Conservation (phyloP, 2,797 vertebrate genomes). For the Ctenopoma multispine region DNA sequence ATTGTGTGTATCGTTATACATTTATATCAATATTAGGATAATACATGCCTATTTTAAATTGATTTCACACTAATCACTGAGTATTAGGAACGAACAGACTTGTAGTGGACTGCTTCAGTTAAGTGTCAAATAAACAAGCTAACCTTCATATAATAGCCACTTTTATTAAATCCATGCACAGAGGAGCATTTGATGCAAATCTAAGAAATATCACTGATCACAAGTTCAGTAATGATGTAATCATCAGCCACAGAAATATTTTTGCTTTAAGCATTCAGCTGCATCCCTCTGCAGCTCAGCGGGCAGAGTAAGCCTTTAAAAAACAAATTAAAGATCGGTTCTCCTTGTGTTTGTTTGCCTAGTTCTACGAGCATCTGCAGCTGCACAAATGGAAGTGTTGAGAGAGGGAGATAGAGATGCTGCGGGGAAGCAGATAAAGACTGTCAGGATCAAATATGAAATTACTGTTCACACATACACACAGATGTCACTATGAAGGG, state of each 20-base stretch:
- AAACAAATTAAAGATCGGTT: conserved; percentile 8
- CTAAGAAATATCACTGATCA: not conserved
- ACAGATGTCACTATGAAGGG: conserved; percentile 54
- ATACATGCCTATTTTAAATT: not conserved
- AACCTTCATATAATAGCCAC: not conserved
- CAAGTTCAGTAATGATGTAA: not conserved
- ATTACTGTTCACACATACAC: conserved; percentile 20
- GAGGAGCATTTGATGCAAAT: not conserved
- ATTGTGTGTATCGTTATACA: not conserved
- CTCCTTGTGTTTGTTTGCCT: conserved; percentile 39
- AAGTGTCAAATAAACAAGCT: not conserved
- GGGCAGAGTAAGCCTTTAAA: conserved; percentile 11
- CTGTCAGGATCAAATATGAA: conserved; percentile 32
- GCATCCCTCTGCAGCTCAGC: conserved; percentile 31
- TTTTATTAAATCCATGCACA: not conserved
- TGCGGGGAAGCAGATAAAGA: conserved; percentile 22
- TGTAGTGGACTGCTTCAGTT: not conserved
- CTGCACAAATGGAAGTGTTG: conserved; percentile 47
- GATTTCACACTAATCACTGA: too few relatives aligned
- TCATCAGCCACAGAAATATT: not conserved
- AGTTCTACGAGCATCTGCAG: conserved; percentile 51
- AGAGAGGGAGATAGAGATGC: conserved; percentile 22
- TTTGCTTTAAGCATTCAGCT: not conserved
- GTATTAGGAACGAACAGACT: not conserved
- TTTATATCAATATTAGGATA: not conserved